Conservation (phyloP, 1,140 invertebrate genomes). For the Drusus annulatus region DNA sequence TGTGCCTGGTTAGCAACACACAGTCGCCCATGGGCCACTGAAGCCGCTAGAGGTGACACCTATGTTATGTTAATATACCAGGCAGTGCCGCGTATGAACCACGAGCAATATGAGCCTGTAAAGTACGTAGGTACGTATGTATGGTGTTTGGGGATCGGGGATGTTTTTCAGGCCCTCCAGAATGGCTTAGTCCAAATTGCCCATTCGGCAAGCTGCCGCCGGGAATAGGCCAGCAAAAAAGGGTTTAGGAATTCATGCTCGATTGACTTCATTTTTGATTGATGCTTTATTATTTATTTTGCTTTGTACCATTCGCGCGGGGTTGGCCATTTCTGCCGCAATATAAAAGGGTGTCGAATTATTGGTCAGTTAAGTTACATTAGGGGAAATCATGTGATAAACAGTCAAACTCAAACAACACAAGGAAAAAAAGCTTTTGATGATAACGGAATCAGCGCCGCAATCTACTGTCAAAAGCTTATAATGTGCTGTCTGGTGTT, state of each 20-base stretch:
- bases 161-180: slow-evolving; percentile 1
- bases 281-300: not conserved
- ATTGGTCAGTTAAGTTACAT: no score
- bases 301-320: no score
- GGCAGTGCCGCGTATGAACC: not conserved
- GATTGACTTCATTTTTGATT: slow-evolving; percentile 4
- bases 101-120: not conserved
- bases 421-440: no score
- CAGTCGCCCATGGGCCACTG: not conserved
- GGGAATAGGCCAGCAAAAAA: not conserved
- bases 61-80: slow-evolving; percentile 1
- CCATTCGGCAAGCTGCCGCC: not conserved
- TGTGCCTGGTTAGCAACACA: slow-evolving; percentile 19
- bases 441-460: no score
- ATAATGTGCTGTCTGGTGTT: no score
- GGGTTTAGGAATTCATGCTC: slow-evolving; percentile 1
- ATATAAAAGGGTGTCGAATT: no score
- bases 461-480: no score
- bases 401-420: no score
- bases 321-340: no score
- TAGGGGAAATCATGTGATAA: no score
- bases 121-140: not conserved
- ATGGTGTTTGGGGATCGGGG: not conserved
- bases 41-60: slow-evolving; percentile 1
- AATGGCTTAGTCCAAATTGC: not conserved